Base-by-base conservation (phyloP, 2,888 invertebrate species). In the Tiliacea aurago region DNA sequence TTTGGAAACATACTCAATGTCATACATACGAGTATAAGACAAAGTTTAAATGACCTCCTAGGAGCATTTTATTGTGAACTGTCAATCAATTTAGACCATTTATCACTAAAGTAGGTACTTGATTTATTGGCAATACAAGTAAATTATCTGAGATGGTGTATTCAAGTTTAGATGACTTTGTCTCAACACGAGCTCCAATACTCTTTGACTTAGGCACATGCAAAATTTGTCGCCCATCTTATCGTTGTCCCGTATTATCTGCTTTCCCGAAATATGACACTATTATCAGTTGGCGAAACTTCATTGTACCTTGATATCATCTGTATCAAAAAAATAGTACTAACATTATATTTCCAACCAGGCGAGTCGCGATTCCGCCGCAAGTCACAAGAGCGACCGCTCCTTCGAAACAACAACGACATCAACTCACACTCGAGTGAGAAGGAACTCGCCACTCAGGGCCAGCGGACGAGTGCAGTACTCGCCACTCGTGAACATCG, bases 341-440 rank as follows among this genome's bases (percentile, higher is more conserved):
- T 41, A 41, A 23, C 33, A 28, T 18, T 13, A 10, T 6, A 6
- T 37, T 9, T n/a, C 18, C n/a, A n/a, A 51, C 9, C 73, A 87
- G 87, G 86, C 2, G 83, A 83, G 63, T 85, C 86, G 0, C 73
- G 86, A 0, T 85, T 84, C 76, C 86, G 85, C 4, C 67, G 81
- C 64, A 67, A 71, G 41, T 41, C 69, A 1, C 58, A 18, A 37
- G 55, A 7, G 0, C 47, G 37, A 1, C n/a, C 41, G 45, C 10
- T 5, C 9, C 65, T 10, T 0, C 70, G 33, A 5, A n/a, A 15
- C n/a, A 28, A 64, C 9, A 65, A 67, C 23, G 23, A 33, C 41
- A 4, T 68, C 18, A 15, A 41, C 43, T 62, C 71, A 45, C 68
- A 58, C 63, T 47, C n/a, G n/a, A 6, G 63, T 0, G 65, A 56